Percentiles rank a stretch among this genome's conserved stretches.
Conservation (phyloP, 92 coral and sea anemone species). For the Bergia sp. region DNA sequence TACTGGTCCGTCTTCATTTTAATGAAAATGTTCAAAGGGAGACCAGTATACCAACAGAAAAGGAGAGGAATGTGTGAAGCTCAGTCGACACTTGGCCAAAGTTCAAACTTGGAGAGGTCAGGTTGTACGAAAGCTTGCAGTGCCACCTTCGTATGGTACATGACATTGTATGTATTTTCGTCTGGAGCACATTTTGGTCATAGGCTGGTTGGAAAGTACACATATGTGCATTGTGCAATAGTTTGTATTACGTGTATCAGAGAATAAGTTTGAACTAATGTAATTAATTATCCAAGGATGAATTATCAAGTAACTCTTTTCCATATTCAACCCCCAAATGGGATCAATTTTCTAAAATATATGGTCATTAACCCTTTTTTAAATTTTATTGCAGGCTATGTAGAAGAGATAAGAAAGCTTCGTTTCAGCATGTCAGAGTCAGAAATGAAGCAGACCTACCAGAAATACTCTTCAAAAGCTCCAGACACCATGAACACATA, state of each 20-base stretch:
- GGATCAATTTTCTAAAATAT: neutral
- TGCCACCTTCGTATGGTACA: conserved; percentile 37
- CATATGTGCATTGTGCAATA: neutral
- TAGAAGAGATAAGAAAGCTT: conserved; percentile 31
- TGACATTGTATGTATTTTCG: neutral
- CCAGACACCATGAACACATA: conserved; percentile 50
- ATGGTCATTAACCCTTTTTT: neutral
- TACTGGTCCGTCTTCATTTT: conserved; percentile 14
- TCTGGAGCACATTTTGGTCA: neutral
- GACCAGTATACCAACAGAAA: neutral
- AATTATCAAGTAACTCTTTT: neutral
- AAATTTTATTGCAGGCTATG: conserved; percentile 43
- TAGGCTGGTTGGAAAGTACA: neutral
- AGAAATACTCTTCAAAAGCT: conserved; percentile 24
- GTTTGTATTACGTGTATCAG: neutral
- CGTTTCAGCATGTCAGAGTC: conserved; percentile 9
- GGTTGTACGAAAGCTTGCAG: conserved; percentile 48
- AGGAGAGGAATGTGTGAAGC: conserved; percentile 23
- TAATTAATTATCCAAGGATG: neutral
- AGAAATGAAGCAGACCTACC: conserved; percentile 17
- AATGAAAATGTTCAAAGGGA: conserved; percentile 29
- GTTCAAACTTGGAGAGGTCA: conserved; percentile 49
- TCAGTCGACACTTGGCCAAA: conserved; percentile 35
- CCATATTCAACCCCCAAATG: neutral
- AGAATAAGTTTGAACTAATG: neutral